Percentiles rank a stretch among this genome's conserved stretches.
Evolutionary conservation across 2,797 vertebrate genomes (phyloP).

Genomic region (Scolopax bukidnonensis): DNA sequence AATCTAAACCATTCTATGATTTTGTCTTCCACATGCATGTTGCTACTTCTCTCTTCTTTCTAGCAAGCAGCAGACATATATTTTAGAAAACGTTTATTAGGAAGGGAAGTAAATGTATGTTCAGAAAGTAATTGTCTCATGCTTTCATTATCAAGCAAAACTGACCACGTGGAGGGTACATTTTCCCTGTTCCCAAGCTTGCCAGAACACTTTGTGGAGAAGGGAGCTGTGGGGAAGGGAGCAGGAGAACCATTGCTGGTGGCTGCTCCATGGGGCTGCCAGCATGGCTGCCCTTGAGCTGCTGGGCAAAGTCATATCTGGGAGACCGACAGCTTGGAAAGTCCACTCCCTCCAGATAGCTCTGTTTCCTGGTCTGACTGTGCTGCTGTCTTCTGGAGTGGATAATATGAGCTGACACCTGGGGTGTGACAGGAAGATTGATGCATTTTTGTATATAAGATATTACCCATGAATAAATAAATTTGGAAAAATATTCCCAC

Average conservation of each 20-base stretch:
- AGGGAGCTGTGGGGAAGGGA: neutral
- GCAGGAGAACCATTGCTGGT: neutral
- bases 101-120: accelerated
- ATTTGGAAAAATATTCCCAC: neutral
- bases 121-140: neutral
- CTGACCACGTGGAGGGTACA: accelerated
- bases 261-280: accelerated
- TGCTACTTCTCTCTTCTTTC: neutral
- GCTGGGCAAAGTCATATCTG: neutral
- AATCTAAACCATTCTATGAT: neutral
- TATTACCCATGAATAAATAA: neutral
- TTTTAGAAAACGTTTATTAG: neutral
- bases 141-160: neutral
- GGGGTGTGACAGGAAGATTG: neutral
- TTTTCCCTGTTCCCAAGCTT: neutral
- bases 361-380: neutral
- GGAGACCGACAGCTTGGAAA: neutral
- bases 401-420: neutral
- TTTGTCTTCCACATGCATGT: neutral
- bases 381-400: neutral
- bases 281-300: neutral
- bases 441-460: neutral
- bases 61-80: neutral
- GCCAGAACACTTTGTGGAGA: neutral
- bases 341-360: neutral